Conservation (phyloP, 1,140 invertebrate species). For the Drosophila leontia region DNA sequence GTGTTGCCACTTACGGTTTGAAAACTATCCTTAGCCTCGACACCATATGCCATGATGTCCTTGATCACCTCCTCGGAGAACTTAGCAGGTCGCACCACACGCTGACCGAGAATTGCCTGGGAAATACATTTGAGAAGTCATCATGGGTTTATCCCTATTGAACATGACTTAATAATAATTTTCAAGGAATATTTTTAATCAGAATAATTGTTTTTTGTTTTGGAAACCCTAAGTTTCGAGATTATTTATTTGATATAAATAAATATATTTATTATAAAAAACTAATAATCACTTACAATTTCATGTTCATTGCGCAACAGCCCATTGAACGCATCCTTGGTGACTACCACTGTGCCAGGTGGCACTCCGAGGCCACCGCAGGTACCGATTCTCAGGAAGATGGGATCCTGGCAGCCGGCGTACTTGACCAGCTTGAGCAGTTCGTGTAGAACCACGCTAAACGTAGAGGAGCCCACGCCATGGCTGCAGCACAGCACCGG, state of each 20-base stretch:
- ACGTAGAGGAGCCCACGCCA: constrained; percentile 96
- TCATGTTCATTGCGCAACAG: constrained; percentile 89
- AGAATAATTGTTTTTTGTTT: background rate
- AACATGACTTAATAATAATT: too few species aligned
- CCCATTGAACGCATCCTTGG: constrained; percentile 94
- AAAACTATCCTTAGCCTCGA: constrained; percentile 89
- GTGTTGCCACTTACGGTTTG: constrained; percentile 93
- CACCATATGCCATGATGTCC: constrained; percentile 89
- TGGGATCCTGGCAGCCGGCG: constrained; percentile 93
- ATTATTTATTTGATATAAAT: too few species aligned
- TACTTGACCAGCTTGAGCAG: constrained; percentile 96
- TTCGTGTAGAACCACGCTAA: constrained; percentile 96
- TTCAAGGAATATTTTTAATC: background rate
- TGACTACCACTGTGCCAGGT: constrained; percentile 94
- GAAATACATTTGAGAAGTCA: background rate
- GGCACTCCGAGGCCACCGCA: constrained; percentile 95
- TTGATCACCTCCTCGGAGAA: constrained; percentile 91
- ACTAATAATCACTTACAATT: constrained; percentile 86
- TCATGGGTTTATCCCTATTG: background rate
- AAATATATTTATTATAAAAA: too few species aligned
- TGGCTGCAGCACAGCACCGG: constrained; percentile 87
- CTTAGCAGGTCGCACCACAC: constrained; percentile 91
- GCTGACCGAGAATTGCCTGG: constrained; percentile 95
- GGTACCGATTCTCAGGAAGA: constrained; percentile 96
- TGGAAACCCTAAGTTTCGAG: background rate